Conservation (phyloP, 1,140 invertebrate genomes). For the Caligus rogercresseyi region DNA sequence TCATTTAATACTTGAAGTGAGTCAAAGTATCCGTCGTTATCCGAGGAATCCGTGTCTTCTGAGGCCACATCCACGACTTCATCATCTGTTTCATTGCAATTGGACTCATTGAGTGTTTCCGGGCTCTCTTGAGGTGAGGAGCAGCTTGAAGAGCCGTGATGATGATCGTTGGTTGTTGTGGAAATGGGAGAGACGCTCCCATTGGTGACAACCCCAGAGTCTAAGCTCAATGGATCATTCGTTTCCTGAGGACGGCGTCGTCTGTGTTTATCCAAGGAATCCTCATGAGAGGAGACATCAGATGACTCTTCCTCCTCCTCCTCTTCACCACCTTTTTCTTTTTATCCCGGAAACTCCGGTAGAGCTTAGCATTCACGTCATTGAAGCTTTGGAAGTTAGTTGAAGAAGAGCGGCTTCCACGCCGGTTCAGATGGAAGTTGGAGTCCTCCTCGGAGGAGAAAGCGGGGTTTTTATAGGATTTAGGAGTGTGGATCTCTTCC, state of each 20-base stretch:
- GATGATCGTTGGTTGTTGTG: not conserved
- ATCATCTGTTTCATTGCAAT: not conserved
- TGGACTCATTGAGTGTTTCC: not conserved
- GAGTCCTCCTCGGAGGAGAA: not conserved
- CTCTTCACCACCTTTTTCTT: not conserved
- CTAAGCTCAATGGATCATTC: not conserved
- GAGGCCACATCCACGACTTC: not conserved
- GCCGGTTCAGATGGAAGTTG: not conserved
- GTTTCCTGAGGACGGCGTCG: not conserved
- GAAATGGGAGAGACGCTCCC: not conserved
- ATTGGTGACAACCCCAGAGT: not conserved
- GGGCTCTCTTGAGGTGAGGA: not conserved
- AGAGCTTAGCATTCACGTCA: not conserved
- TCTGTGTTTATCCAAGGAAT: not conserved
- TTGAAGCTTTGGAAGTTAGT: not conserved
- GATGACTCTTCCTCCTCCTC: not conserved
- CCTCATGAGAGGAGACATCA: not conserved
- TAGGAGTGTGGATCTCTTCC: not conserved
- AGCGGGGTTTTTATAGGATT: not conserved
- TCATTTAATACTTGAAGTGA: no score
- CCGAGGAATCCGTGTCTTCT: not conserved
- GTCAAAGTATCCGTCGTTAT: not conserved
- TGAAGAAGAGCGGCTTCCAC: not conserved
- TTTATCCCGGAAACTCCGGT: not conserved
- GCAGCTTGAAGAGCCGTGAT: not conserved